These are phyloP conservation scores for Pandemis corylana DNA, from an alignment of 2,888 invertebrate genomes.

Conservation along the genomic window DNA sequence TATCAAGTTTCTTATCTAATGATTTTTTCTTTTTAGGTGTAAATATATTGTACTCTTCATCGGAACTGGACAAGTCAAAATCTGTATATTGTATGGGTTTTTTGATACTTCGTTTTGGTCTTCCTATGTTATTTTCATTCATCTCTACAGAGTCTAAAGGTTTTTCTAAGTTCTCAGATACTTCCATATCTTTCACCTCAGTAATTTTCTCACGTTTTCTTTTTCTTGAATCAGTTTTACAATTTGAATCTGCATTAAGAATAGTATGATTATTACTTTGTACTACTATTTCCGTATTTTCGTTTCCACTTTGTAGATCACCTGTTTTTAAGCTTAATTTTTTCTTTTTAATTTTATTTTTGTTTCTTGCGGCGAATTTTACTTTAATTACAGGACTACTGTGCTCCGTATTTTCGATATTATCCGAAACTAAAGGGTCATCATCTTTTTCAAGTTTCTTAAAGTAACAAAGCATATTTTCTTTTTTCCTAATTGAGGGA, in stretches of 20 bases:
- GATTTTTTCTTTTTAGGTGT: slow-evolving; percentile 73
- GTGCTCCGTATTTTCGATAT: slow-evolving; percentile 49
- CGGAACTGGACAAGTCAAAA: slow-evolving; percentile 64
- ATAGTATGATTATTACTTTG: slow-evolving; percentile 49
- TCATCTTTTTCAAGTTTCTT: slow-evolving; percentile 76
- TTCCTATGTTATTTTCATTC: slow-evolving; percentile 47
- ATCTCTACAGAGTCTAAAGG: background rate
- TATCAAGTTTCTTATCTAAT: slow-evolving; percentile 18
- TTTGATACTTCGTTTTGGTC: slow-evolving; percentile 71
- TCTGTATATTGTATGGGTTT: slow-evolving; percentile 74
- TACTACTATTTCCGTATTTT: slow-evolving; percentile 19
- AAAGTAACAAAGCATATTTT: slow-evolving; percentile 86
- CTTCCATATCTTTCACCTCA: slow-evolving; percentile 4
- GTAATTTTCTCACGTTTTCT: slow-evolving; percentile 24
- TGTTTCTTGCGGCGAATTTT: slow-evolving; percentile 63
- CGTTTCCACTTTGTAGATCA: slow-evolving; percentile 39
- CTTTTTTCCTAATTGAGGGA: slow-evolving; percentile 85
- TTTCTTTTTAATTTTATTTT: slow-evolving; percentile 62
- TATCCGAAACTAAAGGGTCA: slow-evolving; percentile 47
- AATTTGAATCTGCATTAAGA: slow-evolving; percentile 39
- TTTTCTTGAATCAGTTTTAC: slow-evolving; percentile 31
- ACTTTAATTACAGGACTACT: slow-evolving; percentile 65
- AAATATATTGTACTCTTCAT: slow-evolving; percentile 77
- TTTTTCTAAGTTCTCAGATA: slow-evolving; percentile 6
- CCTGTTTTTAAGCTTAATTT: slow-evolving; percentile 54